A percentile compares a stretch with the other conserved stretches of the same genome.
These are phyloP conservation scores for Salvelinus namaycush DNA, from an alignment of 2,113 vertebrate genomes.

Conservation along the genomic window DNA sequence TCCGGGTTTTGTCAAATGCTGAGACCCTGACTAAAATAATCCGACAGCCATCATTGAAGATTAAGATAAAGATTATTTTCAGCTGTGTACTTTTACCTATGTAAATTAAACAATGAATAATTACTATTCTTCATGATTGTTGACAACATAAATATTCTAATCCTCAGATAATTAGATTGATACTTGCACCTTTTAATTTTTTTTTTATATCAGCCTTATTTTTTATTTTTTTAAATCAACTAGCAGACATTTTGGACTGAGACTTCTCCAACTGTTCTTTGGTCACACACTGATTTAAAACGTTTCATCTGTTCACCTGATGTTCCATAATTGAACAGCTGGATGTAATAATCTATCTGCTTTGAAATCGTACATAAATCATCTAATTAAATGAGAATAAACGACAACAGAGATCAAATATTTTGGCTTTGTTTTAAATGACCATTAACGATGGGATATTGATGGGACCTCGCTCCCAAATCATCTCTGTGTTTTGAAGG, in stretches of 20 bases:
- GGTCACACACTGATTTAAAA: slow-evolving; percentile 2
- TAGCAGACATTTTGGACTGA: neutral
- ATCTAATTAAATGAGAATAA: neutral
- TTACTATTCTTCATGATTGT: neutral
- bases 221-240: neutral
- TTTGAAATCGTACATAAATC: neutral
- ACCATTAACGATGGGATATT: neutral
- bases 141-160: neutral
- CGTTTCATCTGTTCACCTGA: neutral
- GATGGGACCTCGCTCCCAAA: neutral
- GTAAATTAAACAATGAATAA: neutral
- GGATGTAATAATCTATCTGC: neutral
- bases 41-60: neutral
- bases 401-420: neutral
- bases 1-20: neutral
- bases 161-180: neutral
- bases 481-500: neutral
- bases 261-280: neutral
- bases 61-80: neutral
- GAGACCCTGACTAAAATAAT: neutral
- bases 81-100: neutral
- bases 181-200: neutral
- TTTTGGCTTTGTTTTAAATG: neutral
- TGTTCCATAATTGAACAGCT: neutral
- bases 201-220: neutral